These are phyloP conservation scores for Yponomeuta plumbellus DNA, from an alignment of 2,888 invertebrate genomes.

Conservation along the genomic window DNA sequence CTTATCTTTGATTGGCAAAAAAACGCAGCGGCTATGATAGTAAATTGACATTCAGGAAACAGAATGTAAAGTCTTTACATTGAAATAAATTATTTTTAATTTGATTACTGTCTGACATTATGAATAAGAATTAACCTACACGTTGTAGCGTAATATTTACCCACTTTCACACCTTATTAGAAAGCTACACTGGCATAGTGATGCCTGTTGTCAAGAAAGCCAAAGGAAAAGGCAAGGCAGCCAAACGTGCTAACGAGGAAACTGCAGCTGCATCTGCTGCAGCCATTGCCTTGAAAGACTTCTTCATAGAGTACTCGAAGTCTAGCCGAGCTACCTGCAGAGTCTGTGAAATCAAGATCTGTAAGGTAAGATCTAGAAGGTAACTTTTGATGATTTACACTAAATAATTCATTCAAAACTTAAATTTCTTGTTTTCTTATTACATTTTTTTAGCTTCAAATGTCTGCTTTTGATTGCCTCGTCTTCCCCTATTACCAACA, in stretches of 20 bases:
- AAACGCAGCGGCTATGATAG: no score
- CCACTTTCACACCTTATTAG: slow-evolving; percentile 18
- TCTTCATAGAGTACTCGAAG: slow-evolving; percentile 89
- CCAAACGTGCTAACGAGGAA: slow-evolving; percentile 45
- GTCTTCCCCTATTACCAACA: no score
- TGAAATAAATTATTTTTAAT: no score
- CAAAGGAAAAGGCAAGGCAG: slow-evolving; percentile 68
- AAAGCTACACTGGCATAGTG: slow-evolving; percentile 42
- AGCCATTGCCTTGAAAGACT: slow-evolving; percentile 78
- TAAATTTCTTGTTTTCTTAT: no score
- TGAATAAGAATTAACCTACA: no score
- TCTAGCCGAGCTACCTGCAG: slow-evolving; percentile 87
- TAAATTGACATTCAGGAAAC: no score
- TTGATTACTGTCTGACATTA: no score
- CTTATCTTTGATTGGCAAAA: no score
- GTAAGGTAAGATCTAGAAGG: slow-evolving; percentile 74
- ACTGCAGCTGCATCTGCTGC: slow-evolving; percentile 43
- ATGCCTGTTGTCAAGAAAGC: slow-evolving; percentile 70
- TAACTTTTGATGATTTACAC: background rate
- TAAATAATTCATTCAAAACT: no score
- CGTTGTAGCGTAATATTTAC: background rate
- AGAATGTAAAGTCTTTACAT: no score
- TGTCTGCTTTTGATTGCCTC: no score
- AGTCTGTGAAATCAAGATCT: slow-evolving; percentile 90
- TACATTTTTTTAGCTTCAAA: no score